phyloP scores from a whole-genome alignment of 2,113 vertebrate species.

The Pteropus alecto region DNA sequence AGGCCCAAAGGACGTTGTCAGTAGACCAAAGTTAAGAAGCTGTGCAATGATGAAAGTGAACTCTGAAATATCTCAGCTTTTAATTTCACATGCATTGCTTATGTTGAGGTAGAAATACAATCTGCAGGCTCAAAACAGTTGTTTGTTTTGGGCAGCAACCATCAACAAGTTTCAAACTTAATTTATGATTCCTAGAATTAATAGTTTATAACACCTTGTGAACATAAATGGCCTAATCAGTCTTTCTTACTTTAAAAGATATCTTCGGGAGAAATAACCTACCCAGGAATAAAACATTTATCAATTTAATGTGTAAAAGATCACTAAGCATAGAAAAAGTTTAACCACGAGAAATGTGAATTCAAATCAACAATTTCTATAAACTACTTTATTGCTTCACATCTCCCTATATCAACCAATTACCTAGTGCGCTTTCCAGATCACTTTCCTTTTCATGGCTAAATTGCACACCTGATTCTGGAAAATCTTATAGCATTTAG shows the following conservation, averaged over 20 bases:
- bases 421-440: not conserved
- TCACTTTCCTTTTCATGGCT: not conserved
- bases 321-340: not conserved
- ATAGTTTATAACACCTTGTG: constrained; percentile 39
- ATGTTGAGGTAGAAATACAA: not conserved
- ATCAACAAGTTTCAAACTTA: constrained; percentile 29
- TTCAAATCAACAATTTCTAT: not conserved
- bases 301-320: constrained; percentile 10
- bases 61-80: not conserved
- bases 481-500: not conserved
- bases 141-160: not conserved
- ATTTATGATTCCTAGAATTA: constrained; percentile 32
- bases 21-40: not conserved
- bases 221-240: constrained; percentile 38
- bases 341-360: constrained; percentile 19
- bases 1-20: not conserved
- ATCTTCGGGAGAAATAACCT: constrained; percentile 44
- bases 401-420: not conserved
- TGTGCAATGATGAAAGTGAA: not conserved
- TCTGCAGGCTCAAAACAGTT: not conserved
- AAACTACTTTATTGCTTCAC: not conserved
- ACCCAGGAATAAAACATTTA: constrained; percentile 41
- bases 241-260: constrained; percentile 45
- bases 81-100: not conserved
- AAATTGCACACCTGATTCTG: not conserved